Base-by-base conservation (phyloP, 2,797 vertebrate genomes). In the Podarcis siculus region DNA sequence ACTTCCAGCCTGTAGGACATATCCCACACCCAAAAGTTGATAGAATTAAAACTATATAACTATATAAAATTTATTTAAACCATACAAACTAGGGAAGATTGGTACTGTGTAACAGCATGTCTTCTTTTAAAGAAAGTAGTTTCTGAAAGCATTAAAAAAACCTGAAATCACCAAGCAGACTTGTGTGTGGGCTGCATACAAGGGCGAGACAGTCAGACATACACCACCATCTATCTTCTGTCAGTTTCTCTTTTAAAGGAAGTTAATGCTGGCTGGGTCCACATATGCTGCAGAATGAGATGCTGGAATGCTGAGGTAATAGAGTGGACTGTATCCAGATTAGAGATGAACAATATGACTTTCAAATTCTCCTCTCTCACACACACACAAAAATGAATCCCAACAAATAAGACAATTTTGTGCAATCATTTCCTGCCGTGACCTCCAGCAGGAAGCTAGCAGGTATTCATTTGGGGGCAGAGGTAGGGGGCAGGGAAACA, bases 141-240 rank as follows among this genome's bases (percentile, higher is more conserved):
- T 76, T 88, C 35, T 32, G 82, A 17, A 71, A 55, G 30, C 5
- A 61, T 37, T 2, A 3, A 49, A 49, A 49, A 49, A 49, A 4
- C 5, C 1, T 71, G 71, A 81, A 35, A 77, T 30, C 49, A 90
- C 1, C 8, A 87, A 89, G 88, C 77, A 30, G 23, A 76, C 6
- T 82, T 71, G 19, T 5, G 12, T 17, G 0, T 79, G 0, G 66
- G 2, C 2, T 58, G 3, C 0, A 0, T 66, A 12, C 76, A 76
- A 1, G 77, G 83, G 9, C 85, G 10, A 32, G 86, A 25, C n/a
- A 72, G 5, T 82, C 82, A 78, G 27, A 55, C 21, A 81, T 4
- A 30, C 79, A 83, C 39, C 79, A 85, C 0, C 0, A 78, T 58
- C 37, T 83, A 78, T 66, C 82, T 17, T 55, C 80, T 73, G n/a